These are phyloP conservation scores for Platerodrilus igneus DNA, from an alignment of 2,888 invertebrate species.

Conservation along the genomic window DNA sequence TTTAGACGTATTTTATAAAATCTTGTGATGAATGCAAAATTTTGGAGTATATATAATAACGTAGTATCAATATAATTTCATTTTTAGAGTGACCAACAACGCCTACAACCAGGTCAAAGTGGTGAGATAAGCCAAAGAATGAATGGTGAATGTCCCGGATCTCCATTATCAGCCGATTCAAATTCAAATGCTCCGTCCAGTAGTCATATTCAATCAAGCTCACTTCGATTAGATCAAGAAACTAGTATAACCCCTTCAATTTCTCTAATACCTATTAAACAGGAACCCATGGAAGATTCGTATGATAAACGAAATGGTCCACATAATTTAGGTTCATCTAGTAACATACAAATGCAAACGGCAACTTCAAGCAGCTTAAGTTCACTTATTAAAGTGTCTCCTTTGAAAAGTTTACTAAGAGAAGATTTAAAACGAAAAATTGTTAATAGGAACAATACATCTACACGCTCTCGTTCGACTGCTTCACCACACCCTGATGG, in stretches of 20 bases:
- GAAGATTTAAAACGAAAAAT: slow-evolving; percentile 81
- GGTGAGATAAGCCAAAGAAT: slow-evolving; percentile 49
- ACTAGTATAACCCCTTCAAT: slow-evolving; percentile 76
- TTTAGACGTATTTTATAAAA: too few relatives aligned
- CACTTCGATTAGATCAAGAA: slow-evolving; percentile 46
- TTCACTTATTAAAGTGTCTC: slow-evolving; percentile 77
- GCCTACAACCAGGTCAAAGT: slow-evolving; percentile 39
- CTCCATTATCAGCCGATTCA: slow-evolving; percentile 77
- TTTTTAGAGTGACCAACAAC: slow-evolving; percentile 41
- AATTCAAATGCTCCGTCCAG: slow-evolving; percentile 70
- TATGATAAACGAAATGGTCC: slow-evolving; percentile 48
- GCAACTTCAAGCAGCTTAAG: slow-evolving; percentile 68
- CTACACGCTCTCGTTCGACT: slow-evolving; percentile 45
- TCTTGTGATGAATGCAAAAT: too few relatives aligned
- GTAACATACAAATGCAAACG: slow-evolving; percentile 45
- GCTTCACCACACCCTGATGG: slow-evolving; percentile 49
- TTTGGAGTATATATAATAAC: too few relatives aligned
- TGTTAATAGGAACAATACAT: slow-evolving; percentile 59
- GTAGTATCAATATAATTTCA: too few relatives aligned
- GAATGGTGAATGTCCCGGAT: slow-evolving; percentile 67
- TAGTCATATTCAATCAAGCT: slow-evolving; percentile 53
- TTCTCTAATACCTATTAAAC: slow-evolving; percentile 81
- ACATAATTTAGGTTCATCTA: slow-evolving; percentile 40
- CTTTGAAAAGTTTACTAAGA: slow-evolving; percentile 75
- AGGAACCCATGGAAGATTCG: slow-evolving; percentile 54